Percentiles rank a stretch among this genome's conserved stretches.
Conservation (phyloP, 2,113 vertebrate genomes). For the Danio rerio region GRCz12tu NC_133178.1:30494001-30494500, state of each 20-base stretch:
- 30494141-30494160: not conserved
- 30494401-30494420: not conserved
- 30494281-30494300: too few species aligned
- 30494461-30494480: not conserved
- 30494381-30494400: not conserved
- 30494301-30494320: not conserved
- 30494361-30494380: conserved; percentile 23
- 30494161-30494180: conserved; percentile 37
- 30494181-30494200: conserved; percentile 23
- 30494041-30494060: not conserved
- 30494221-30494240: not conserved
- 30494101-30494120: not conserved
- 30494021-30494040: not conserved
- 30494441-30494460: not conserved
- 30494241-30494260: not conserved
- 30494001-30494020: not conserved
- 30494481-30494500: not conserved
- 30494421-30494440: not conserved
- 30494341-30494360: not conserved
- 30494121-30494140: conserved; percentile 6
- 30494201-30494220: not conserved
- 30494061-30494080: not conserved
- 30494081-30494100: not conserved
- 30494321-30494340: not conserved
- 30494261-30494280: not conserved